Base-by-base conservation (phyloP, 2,797 vertebrate species). In the Acestrorhynchus altus region DNA sequence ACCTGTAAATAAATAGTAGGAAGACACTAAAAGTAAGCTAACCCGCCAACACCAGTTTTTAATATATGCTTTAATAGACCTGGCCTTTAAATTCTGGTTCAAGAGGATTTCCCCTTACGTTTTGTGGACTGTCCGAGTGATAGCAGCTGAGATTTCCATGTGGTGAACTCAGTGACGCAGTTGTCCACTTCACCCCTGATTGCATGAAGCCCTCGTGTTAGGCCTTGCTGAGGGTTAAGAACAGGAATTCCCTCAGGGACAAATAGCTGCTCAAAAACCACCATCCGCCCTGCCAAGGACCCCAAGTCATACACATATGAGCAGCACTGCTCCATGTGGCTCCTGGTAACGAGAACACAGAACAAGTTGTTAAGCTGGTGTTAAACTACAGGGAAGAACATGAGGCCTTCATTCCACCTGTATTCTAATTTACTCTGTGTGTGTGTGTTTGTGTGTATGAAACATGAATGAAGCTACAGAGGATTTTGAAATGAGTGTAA, bases 131-230 rank as follows among this genome's bases (percentile, higher is more conserved):
- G 81, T 72, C 90, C 83, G 12, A 90, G 87, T 39, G 89, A 90
- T 22, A 96, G 90, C 12, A 96, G 90, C 77, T 93, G 91, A 8
- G 90, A 90, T 89, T 92, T 97, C 97, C 97, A 99, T 77, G 91
- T 83, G 81, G 90, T 88, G 84, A 98, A 99, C 47, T 98, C 94
- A 0, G 85, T 84, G 46, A 94, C 75, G 2, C 86, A 85, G 4
- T 86, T 88, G 87, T 88, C 92, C 81, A 97, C 88, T 91, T 94
- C 94, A 47, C 86, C 90, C 85, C 94, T 91, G 76, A 98, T 83
- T 24, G 93, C 94, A 47, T 88, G 90, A 0, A 99, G 89, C 79
- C 95, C 96, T 81, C 89, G 91, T 16, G 90, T 83, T 67, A 98
- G 66, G 12, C 91, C 82, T 0, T 94, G 93, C 80, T 88, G 93